Conservation (phyloP, 2,888 invertebrate genomes). For the Synergus gifuensis region DNA sequence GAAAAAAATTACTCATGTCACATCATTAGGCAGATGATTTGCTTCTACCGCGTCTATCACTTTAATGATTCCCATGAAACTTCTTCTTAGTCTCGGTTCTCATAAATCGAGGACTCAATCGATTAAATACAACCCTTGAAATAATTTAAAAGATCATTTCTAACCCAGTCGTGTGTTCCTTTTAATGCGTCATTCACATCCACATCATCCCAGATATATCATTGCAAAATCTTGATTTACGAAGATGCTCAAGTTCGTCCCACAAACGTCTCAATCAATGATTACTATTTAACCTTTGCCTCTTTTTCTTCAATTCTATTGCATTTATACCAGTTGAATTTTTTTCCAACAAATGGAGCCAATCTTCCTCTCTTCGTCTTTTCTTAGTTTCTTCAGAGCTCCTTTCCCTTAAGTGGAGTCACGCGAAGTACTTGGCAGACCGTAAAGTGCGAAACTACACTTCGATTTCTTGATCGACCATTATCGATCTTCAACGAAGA, state of each 20-base stretch:
- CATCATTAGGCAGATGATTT: not conserved
- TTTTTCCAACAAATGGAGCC: not conserved
- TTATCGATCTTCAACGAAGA: conserved; percentile 20
- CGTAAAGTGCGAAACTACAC: conserved; percentile 28
- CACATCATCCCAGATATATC: not conserved
- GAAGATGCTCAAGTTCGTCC: not conserved
- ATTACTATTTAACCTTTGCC: not conserved
- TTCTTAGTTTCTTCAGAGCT: conserved; percentile 9
- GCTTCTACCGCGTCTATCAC: not conserved
- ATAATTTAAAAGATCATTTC: not conserved
- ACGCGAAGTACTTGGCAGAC: conserved; percentile 27
- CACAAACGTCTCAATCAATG: conserved; percentile 1
- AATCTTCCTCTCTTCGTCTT: not conserved
- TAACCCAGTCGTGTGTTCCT: not conserved
- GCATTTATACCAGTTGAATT: conserved; percentile 6
- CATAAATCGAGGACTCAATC: not conserved
- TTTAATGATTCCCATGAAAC: not conserved
- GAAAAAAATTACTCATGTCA: not conserved
- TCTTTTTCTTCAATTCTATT: not conserved
- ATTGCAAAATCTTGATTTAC: conserved; percentile 7
- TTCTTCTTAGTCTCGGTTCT: not conserved
- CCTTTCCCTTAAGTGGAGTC: conserved; percentile 35
- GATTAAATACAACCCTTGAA: not conserved
- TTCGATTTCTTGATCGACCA: conserved; percentile 31
- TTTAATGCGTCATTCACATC: not conserved